Base-by-base conservation (phyloP, 2,888 invertebrate genomes). In the Machimus atricapillus region DNA sequence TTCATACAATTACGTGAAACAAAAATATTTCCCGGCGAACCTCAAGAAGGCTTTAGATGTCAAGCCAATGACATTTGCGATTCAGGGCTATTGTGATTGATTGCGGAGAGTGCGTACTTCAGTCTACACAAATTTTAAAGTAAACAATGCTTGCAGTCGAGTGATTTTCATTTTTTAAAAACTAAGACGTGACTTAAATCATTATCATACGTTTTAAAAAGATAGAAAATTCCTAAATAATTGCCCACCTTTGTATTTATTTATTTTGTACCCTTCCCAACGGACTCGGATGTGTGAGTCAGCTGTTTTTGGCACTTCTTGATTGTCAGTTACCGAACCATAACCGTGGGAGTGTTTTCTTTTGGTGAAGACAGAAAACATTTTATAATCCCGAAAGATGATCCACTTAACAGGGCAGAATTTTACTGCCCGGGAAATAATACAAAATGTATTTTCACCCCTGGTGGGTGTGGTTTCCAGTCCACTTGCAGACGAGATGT, bases 391-490 rank as follows among this genome's bases (percentile, higher is more conserved):
- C 14, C 27, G 9, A 1, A 89, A 87, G 88, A 93, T 93, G 93
- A 92, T 93, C 88, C 92, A 93, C 89, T 89, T 93, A 89, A 92
- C 95, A 89, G 94, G 95, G 89, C 94, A 94, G 90, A 95, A 94
- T 91, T 93, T 94, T 90, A 95, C 95, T 90, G 94, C 96, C 4
- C 95, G 96, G 90, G 98, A 98, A 93, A 97, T 98, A 92, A 96
- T 98, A 89, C 96, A 96, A 93, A 96, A 96, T 92, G 96, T 97
- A 73, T 98, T 98, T 93, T 97, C 97, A 77, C 98, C 98, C 0
- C 95, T 97, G 92, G 94, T 98, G 89, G 98, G 97, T 81, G 96
- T 97, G 34, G 93, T 98, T 89, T 96, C 96, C 91, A 97, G 97
- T 90, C 93, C 95, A 73, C 94, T 95, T 91, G 98, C 97, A 14